Evolutionary conservation across 2,888 invertebrate genomes (phyloP).

Genomic region (Schizotus pectinicornis): DNA sequence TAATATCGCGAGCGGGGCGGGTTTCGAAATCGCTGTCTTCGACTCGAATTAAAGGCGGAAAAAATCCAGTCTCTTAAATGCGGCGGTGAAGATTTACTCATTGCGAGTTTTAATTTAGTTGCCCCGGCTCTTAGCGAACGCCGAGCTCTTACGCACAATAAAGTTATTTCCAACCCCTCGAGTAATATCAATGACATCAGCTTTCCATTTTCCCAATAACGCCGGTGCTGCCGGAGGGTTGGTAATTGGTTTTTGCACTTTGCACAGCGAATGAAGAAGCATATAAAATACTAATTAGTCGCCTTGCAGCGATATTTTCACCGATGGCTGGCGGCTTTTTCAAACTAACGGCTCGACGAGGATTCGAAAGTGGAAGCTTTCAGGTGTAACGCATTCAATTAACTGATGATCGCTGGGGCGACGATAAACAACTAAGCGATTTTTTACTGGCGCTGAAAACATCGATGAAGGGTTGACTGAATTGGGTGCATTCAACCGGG

Average conservation of each 20-base stretch:
- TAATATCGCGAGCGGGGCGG: too few relatives aligned
- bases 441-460: too few relatives aligned
- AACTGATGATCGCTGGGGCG: too few relatives aligned
- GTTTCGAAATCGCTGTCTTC: too few relatives aligned
- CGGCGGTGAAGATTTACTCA: slow-evolving; percentile 27
- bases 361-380: too few relatives aligned
- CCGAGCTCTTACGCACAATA: slow-evolving; percentile 41
- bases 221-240: slow-evolving; percentile 26
- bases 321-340: slow-evolving; percentile 36
- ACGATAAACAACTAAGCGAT: too few relatives aligned
- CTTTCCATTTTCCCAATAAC: slow-evolving; percentile 47
- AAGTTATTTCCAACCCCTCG: slow-evolving; percentile 48
- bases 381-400: too few relatives aligned
- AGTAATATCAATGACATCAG: slow-evolving; percentile 48
- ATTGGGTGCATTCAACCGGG: too few relatives aligned
- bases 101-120: slow-evolving; percentile 36
- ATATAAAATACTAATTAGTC: slow-evolving; percentile 12
- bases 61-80: neutral
- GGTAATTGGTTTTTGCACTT: slow-evolving; percentile 43
- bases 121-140: slow-evolving; percentile 27
- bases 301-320: slow-evolving; percentile 8
- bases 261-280: slow-evolving; percentile 16
- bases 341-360: too few relatives aligned
- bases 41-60: too few relatives aligned
- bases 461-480: too few relatives aligned